Conservation (phyloP, 92 coral and sea anemone genomes). For the Phenganax subtilis region DNA sequence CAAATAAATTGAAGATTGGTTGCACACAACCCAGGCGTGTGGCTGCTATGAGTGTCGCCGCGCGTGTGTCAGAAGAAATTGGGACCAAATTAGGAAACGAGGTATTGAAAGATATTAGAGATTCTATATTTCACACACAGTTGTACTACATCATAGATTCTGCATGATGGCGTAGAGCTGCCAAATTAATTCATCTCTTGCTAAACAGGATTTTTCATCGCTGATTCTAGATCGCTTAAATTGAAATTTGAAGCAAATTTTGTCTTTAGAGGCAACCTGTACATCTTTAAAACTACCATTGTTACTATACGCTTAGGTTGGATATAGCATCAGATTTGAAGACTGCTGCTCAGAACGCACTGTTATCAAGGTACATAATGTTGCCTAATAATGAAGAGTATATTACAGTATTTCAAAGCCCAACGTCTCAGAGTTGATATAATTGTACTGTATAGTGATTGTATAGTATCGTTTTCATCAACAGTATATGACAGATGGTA, state of each 20-base stretch:
- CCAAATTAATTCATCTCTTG: no score
- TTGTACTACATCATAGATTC: no score
- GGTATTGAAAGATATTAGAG: constrained; percentile 36
- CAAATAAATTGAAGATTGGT: constrained; percentile 81
- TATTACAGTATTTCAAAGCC: no score
- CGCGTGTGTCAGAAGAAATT: constrained; percentile 99
- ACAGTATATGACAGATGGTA: constrained; percentile 99
- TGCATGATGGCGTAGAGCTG: no score
- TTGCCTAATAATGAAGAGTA: not conserved
- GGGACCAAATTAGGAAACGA: constrained; percentile 98
- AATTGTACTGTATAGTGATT: not conserved
- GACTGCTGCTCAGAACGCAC: constrained; percentile 99
- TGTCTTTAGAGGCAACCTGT: no score
- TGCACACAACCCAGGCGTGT: constrained; percentile 99
- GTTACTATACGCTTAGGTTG: no score
- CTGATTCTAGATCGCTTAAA: no score
- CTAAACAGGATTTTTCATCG: no score
- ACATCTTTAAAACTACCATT: no score
- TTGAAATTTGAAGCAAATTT: no score
- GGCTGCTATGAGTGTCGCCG: constrained; percentile 99
- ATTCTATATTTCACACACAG: no score
- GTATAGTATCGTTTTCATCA: not conserved
- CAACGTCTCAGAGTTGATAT: no score
- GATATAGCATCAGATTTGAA: constrained; percentile 91
- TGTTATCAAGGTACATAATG: constrained; percentile 65